These are phyloP conservation scores for Mastomys coucha DNA, from an alignment of 2,113 vertebrate species.

Conservation along the genomic window DNA sequence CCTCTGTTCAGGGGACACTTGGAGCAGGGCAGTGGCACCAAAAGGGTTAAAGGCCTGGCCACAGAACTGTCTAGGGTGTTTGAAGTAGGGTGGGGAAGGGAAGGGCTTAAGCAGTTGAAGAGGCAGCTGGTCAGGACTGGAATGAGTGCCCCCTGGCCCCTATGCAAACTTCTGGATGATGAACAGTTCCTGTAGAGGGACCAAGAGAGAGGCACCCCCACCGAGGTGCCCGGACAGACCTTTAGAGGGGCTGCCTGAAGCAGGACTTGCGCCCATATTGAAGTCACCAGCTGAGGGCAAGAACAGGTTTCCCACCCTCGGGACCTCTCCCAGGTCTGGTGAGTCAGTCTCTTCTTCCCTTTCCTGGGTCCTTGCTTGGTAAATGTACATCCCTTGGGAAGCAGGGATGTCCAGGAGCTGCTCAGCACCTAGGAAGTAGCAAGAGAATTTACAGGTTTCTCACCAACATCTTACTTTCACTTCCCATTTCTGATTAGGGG, in stretches of 20 bases:
- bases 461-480: neutral
- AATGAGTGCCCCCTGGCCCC: slow-evolving; percentile 40
- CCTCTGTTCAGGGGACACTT: neutral
- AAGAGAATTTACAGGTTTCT: neutral
- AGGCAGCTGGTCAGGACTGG: slow-evolving; percentile 59
- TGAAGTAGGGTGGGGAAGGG: slow-evolving; percentile 71
- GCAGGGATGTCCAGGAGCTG: neutral
- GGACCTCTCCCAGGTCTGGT: slow-evolving; percentile 57
- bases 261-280: neutral
- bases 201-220: neutral
- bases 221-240: neutral
- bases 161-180: slow-evolving; percentile 63
- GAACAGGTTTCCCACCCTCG: slow-evolving; percentile 1
- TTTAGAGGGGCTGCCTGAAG: slow-evolving; percentile 1
- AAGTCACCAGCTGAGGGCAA: slow-evolving; percentile 29
- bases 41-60: slow-evolving; percentile 71
- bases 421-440: neutral
- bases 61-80: slow-evolving; percentile 56
- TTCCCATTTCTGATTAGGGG: neutral
- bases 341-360: slow-evolving; percentile 74
- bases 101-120: slow-evolving; percentile 48
- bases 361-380: neutral
- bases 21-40: neutral
- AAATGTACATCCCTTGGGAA: neutral
- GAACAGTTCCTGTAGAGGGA: slow-evolving; percentile 44